A percentile compares a stretch with the other conserved stretches of the same genome.
Conservation (phyloP, 2,888 invertebrate genomes). For the Magallana nippona region DNA sequence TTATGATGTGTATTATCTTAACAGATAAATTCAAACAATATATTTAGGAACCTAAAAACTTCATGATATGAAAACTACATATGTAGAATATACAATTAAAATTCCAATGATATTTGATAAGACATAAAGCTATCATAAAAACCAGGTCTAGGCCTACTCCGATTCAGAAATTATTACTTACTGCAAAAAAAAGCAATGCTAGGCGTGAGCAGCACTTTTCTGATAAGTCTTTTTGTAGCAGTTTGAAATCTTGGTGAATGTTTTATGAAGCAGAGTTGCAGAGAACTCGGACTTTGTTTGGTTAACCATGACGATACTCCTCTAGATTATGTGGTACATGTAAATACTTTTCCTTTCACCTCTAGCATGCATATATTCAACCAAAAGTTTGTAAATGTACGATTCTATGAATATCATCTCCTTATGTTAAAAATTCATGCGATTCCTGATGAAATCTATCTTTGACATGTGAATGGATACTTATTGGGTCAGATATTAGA, state of each 20-base stretch:
- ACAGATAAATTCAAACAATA: not conserved
- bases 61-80: not conserved
- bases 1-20: not conserved
- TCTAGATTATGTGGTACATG: too few species aligned
- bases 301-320: not conserved
- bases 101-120: not conserved
- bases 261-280: not conserved
- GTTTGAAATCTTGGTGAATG: not conserved
- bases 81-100: not conserved
- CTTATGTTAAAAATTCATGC: too few species aligned
- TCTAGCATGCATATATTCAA: too few species aligned
- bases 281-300: not conserved
- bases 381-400: too few species aligned
- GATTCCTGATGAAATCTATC: too few species aligned
- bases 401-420: too few species aligned
- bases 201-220: constrained; percentile 13
- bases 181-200: constrained; percentile 1
- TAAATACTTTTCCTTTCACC: too few species aligned
- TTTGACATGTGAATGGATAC: too few species aligned
- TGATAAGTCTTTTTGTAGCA: not conserved
- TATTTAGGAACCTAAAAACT: not conserved
- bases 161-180: constrained; percentile 8
- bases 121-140: not conserved
- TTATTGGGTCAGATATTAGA: too few species aligned
- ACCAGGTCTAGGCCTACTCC: not conserved